These are phyloP conservation scores for Denticeps clupeoides DNA, from an alignment of 2,797 vertebrate species.

Conservation along the genomic window DNA sequence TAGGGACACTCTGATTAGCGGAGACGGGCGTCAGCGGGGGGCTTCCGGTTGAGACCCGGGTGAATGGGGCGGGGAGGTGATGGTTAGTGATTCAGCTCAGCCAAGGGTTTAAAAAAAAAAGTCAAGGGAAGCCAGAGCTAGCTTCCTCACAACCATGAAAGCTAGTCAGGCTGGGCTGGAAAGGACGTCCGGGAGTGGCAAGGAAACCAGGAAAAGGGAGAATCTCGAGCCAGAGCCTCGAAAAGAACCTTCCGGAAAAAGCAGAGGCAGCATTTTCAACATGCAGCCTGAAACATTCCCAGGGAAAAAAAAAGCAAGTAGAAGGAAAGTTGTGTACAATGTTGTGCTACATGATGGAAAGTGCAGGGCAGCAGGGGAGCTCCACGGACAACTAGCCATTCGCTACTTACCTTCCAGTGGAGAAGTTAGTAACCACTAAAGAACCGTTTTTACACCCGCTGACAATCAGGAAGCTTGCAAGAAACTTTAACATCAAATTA, in stretches of 20 bases:
- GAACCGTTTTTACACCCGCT: no score
- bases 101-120: neutral
- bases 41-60: slow-evolving; percentile 1
- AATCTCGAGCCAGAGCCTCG: neutral
- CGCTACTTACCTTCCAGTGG: slow-evolving; percentile 6
- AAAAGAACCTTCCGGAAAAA: neutral
- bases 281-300: slow-evolving; percentile 4
- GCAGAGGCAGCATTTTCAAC: no score
- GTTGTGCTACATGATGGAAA: neutral
- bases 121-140: slow-evolving; percentile 8
- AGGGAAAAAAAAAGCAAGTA: neutral
- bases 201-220: neutral
- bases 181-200: neutral
- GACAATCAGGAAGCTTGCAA: no score
- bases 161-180: slow-evolving; percentile 23
- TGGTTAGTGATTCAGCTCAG: slow-evolving; percentile 3
- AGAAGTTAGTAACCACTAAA: no score
- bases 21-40: neutral
- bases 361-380: neutral
- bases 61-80: no score
- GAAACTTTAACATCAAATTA: no score
- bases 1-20: slow-evolving; percentile 10
- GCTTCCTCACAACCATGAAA: slow-evolving; percentile 20
- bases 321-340: neutral
- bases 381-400: neutral